These are phyloP conservation scores for Nyctalus aviator DNA, from an alignment of 2,797 vertebrate genomes.

Conservation along the genomic window DNA sequence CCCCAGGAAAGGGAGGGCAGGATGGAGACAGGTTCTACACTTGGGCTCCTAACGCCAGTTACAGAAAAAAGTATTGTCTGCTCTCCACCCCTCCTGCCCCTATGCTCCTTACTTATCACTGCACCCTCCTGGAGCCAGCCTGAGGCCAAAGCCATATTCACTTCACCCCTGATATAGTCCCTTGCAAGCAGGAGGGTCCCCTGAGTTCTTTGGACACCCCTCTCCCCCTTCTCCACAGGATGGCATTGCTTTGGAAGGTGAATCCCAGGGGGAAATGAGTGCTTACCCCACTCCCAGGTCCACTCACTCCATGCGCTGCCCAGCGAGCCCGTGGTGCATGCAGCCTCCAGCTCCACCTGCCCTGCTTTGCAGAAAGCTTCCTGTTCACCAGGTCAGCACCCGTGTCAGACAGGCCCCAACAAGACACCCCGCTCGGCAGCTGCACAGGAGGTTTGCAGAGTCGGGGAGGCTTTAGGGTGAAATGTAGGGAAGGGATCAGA, in stretches of 20 bases:
- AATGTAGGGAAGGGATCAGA: conserved; percentile 10
- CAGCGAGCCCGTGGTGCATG: not conserved
- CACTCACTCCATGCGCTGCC: not conserved
- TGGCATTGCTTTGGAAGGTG: not conserved
- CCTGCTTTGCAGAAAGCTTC: conserved; percentile 53
- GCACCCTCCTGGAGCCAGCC: not conserved
- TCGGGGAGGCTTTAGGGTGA: not conserved
- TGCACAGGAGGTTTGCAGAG: conserved; percentile 15
- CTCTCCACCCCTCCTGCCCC: not conserved
- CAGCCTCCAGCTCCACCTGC: conserved; percentile 12
- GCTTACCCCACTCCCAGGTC: conserved; percentile 37
- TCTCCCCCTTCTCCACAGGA: not conserved
- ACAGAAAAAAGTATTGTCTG: not conserved
- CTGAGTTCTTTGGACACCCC: not conserved
- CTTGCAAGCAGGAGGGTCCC: not conserved
- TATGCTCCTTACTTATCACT: not conserved
- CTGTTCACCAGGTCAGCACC: conserved; percentile 75
- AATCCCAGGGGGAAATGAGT: not conserved
- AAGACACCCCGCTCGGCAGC: not conserved
- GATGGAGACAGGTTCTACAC: not conserved
- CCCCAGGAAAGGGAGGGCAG: not conserved
- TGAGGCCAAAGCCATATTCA: not conserved
- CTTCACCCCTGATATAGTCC: too few species aligned
- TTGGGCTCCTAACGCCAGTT: not conserved
- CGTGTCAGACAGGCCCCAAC: conserved; percentile 68